These are phyloP conservation scores for Clarias platycephalus DNA, from an alignment of 2,797 vertebrate genomes.

Conservation along the genomic window DNA sequence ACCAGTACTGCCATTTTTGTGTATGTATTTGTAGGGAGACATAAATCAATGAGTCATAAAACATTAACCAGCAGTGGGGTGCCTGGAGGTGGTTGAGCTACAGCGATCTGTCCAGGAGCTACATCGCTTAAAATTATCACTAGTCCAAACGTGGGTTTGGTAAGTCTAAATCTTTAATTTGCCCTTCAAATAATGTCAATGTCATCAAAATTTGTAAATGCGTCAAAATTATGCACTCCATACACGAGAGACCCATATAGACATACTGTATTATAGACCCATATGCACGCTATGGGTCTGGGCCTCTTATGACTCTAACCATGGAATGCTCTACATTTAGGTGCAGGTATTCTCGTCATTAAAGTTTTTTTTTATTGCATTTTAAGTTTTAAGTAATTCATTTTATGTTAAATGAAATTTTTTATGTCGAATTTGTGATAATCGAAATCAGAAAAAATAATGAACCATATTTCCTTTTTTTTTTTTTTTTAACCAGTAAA, in stretches of 20 bases:
- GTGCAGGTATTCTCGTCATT: not conserved
- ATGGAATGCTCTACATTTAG: not conserved
- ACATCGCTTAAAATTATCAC: constrained; percentile 53
- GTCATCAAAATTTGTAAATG: not conserved
- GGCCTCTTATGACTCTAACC: not conserved
- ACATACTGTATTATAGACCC: no score
- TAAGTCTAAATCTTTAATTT: constrained; percentile 59
- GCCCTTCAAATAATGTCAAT: constrained; percentile 6
- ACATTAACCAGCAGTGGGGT: constrained; percentile 69
- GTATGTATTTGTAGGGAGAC: constrained; percentile 55
- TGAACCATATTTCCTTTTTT: not conserved
- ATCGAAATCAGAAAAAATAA: not conserved
- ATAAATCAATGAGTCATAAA: constrained; percentile 62
- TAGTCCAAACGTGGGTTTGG: constrained; percentile 57
- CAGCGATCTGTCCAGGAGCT: constrained; percentile 55
- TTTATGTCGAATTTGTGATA: not conserved
- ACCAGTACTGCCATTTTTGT: constrained; percentile 72
- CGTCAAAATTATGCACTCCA: not conserved
- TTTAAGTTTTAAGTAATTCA: no score
- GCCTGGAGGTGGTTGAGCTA: constrained; percentile 53
- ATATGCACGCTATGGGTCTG: no score
- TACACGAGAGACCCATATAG: no score
- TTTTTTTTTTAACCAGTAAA: not conserved
- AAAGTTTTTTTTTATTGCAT: not conserved
- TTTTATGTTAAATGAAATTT: not conserved